These are phyloP conservation scores for Canis aureus DNA, from an alignment of 2,113 vertebrate species.

Conservation along the genomic window DNA sequence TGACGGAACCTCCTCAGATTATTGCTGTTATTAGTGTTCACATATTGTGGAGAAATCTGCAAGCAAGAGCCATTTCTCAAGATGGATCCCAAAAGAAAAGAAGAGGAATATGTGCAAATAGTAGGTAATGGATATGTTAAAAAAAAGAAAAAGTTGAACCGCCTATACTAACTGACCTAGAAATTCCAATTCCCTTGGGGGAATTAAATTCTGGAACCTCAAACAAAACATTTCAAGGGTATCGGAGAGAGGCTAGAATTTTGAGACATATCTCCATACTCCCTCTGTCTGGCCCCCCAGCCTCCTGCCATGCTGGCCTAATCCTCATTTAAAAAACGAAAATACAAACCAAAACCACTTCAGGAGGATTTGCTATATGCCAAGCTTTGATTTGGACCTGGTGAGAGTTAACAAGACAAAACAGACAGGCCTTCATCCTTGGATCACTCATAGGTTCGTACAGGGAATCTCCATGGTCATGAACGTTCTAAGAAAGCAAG, in stretches of 20 bases:
- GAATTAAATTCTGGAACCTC: constrained; percentile 2
- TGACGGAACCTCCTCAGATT: not conserved
- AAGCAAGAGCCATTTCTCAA: constrained; percentile 38
- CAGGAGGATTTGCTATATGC: not conserved
- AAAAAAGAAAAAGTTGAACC: not conserved
- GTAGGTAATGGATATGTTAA: not conserved
- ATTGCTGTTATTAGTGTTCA: constrained; percentile 45
- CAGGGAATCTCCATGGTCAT: not conserved
- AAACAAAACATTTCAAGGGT: constrained; percentile 51
- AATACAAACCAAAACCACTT: not conserved
- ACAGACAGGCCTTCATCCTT: not conserved
- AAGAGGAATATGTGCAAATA: not conserved
- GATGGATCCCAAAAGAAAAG: constrained; percentile 32
- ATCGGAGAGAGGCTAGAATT: not conserved
- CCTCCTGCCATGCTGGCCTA: not conserved
- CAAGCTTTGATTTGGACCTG: not conserved
- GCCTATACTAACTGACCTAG: not conserved
- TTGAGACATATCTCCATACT: not conserved
- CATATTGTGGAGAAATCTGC: constrained; percentile 42
- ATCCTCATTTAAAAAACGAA: not conserved
- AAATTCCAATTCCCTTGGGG: not conserved
- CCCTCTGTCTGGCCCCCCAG: fast-evolving
- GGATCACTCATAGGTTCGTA: not conserved
- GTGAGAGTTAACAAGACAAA: constrained; percentile 27
- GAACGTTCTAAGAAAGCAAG: not conserved